These are phyloP conservation scores for Enoplolaimus lenunculus DNA, from an alignment of 2,888 invertebrate species.

Conservation along the genomic window DNA sequence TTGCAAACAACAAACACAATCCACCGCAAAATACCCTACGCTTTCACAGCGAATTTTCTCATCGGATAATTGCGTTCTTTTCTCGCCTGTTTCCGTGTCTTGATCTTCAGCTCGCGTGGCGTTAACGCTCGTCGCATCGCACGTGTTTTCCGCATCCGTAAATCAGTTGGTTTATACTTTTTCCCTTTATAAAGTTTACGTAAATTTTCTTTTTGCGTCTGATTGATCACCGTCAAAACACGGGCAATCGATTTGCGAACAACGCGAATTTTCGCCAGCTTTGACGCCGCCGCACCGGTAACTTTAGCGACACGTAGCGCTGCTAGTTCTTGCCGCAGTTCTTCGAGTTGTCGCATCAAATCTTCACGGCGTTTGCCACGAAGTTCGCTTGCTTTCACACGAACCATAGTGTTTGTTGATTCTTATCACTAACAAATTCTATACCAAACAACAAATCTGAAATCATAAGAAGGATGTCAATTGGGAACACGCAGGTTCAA, in stretches of 20 bases:
- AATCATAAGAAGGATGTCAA: no score
- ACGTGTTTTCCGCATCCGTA: slow-evolving; percentile 90
- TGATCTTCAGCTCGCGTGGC: slow-evolving; percentile 65
- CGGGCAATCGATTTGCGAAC: slow-evolving; percentile 95
- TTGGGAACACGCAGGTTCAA: no score
- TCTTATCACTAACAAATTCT: no score
- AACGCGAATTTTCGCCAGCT: slow-evolving; percentile 91
- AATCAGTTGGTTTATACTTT: slow-evolving; percentile 89
- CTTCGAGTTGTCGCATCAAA: slow-evolving; percentile 86
- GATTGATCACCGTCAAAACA: slow-evolving; percentile 87
- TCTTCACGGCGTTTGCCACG: slow-evolving; percentile 93
- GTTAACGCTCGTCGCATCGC: slow-evolving; percentile 81
- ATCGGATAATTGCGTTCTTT: slow-evolving; percentile 73
- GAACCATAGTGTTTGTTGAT: no score
- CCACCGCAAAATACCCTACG: no score
- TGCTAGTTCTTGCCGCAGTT: slow-evolving; percentile 88
- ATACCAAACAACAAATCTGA: no score
- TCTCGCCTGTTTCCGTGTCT: slow-evolving; percentile 74
- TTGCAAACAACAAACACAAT: no score
- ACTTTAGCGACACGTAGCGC: slow-evolving; percentile 60
- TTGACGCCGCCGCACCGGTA: slow-evolving; percentile 94
- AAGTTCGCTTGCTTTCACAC: slow-evolving; percentile 90
- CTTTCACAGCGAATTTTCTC: slow-evolving; percentile 85
- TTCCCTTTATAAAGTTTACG: slow-evolving; percentile 81
- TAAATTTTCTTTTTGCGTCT: slow-evolving; percentile 94